Conservation (phyloP, 2,113 vertebrate species). For the Globicephala melas region DNA sequence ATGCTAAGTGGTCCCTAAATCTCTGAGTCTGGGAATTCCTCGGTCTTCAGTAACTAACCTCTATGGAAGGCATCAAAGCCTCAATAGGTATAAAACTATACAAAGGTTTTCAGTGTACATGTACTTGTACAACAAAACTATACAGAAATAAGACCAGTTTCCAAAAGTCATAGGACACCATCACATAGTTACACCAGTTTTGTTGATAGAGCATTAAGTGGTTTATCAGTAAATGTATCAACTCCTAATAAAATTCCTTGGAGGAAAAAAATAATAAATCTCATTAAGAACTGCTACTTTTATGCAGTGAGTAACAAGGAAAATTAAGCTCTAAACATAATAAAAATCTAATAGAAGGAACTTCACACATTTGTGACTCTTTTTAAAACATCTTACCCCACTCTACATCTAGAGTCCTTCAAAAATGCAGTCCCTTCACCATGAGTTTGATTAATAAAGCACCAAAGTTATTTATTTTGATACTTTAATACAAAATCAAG, state of each 20-base stretch:
- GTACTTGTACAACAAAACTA: neutral
- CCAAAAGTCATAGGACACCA: neutral
- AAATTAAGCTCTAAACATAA: constrained; percentile 23
- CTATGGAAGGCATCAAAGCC: neutral
- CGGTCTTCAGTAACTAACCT: neutral
- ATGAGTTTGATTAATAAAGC: neutral
- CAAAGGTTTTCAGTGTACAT: neutral
- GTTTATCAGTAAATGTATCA: neutral
- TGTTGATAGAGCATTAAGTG: neutral
- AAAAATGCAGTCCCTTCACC: constrained; percentile 3
- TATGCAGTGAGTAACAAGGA: neutral
- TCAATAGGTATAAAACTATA: neutral
- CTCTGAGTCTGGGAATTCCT: neutral
- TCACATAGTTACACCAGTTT: neutral
- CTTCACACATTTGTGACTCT: neutral
- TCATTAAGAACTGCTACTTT: neutral
- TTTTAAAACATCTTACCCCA: neutral
- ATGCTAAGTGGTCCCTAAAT: neutral
- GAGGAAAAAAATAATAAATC: neutral
- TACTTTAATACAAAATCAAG: constrained; percentile 9
- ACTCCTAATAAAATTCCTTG: neutral
- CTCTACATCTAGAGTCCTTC: neutral
- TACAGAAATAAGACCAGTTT: neutral
- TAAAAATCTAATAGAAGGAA: constrained; percentile 19
- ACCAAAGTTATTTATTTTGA: constrained; percentile 20